Evolutionary conservation across 1,140 invertebrate genomes (phyloP).

Genomic region (Orchesella cincta): DNA sequence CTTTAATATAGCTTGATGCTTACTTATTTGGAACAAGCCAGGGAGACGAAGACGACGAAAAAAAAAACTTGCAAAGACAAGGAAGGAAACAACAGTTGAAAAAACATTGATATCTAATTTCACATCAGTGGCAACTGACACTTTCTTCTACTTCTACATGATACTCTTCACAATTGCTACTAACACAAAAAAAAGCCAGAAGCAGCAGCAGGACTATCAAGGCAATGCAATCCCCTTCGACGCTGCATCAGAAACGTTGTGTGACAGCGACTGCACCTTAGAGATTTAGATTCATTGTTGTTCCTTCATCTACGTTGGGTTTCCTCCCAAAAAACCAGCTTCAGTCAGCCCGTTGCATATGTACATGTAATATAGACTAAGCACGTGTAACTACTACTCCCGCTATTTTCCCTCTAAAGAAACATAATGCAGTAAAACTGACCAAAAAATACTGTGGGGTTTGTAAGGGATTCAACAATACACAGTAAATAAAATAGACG

Average conservation of each 20-base stretch:
- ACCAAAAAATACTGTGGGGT: not conserved
- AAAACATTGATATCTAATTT: slow-evolving; percentile 8
- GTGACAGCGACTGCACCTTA: not conserved
- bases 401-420: too few species aligned
- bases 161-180: not conserved
- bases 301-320: not conserved
- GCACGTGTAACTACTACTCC: too few species aligned
- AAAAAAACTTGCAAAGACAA: not conserved
- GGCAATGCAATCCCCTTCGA: not conserved
- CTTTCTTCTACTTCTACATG: not conserved
- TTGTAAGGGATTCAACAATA: not conserved
- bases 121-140: slow-evolving; percentile 18
- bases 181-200: not conserved
- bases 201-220: not conserved
- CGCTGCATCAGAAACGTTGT: not conserved
- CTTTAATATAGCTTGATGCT: not conserved
- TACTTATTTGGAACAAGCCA: not conserved
- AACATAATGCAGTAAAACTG: not conserved
- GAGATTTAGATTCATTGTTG: not conserved
- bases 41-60: not conserved
- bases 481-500: not conserved
- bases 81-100: not conserved
- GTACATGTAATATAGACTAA: not conserved
- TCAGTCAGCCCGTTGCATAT: not conserved
- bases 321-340: not conserved